These are phyloP conservation scores for Macrotis lagotis DNA, from an alignment of 2,113 vertebrate species.

Conservation along the genomic window DNA sequence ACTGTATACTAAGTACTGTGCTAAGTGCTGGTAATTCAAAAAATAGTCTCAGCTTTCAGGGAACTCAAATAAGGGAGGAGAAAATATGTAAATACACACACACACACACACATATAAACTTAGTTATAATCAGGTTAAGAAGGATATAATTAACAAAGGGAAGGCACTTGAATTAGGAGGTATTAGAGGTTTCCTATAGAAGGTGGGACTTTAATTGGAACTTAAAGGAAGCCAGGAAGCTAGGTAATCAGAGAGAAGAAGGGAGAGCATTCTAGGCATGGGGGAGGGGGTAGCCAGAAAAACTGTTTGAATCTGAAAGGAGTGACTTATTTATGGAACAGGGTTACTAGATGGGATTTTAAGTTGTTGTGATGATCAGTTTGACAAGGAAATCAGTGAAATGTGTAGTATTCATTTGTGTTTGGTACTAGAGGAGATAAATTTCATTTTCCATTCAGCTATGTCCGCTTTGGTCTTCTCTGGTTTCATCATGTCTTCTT, in stretches of 20 bases:
- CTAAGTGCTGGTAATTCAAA: not conserved
- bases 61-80: not conserved
- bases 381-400: not conserved
- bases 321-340: not conserved
- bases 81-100: not conserved
- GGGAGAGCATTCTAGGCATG: not conserved
- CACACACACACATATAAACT: not conserved
- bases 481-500: not conserved
- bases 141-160: not conserved
- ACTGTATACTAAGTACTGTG: not conserved
- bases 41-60: not conserved
- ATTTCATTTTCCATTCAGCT: not conserved
- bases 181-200: not conserved
- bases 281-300: not conserved
- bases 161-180: not conserved
- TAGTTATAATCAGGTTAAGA: not conserved
- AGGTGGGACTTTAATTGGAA: not conserved
- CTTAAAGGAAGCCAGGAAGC: not conserved
- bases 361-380: not conserved
- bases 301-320: not conserved
- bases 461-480: not conserved
- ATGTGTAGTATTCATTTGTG: not conserved
- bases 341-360: not conserved
- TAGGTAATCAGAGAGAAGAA: not conserved
- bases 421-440: not conserved